phyloP scores from a whole-genome alignment of 2,113 vertebrate genomes.

The Sturnus vulgaris region DNA sequence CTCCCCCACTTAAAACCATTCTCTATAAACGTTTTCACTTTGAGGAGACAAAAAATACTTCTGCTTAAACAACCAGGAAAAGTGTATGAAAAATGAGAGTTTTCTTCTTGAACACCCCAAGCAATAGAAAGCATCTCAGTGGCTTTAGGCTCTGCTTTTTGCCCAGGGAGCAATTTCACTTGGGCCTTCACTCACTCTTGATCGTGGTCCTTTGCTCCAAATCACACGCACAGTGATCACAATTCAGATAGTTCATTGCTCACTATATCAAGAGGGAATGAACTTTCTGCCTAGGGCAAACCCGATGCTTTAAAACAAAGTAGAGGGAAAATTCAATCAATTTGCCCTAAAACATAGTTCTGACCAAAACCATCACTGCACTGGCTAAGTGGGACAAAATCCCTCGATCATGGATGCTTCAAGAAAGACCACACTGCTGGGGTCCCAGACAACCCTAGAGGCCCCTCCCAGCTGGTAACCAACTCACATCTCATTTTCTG shows the following conservation, averaged over 20 bases:
- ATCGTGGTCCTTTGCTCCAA: not conserved
- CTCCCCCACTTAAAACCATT: not conserved
- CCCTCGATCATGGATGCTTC: rapidly evolving
- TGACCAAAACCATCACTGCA: not conserved
- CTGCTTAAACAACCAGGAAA: not conserved
- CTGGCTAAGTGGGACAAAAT: not conserved
- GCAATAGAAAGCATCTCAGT: rapidly evolving
- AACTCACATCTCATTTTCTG: not conserved
- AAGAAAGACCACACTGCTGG: not conserved
- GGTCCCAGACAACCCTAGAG: not conserved
- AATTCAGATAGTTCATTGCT: not conserved
- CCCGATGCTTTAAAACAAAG: not conserved
- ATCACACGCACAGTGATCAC: not conserved
- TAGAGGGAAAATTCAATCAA: not conserved
- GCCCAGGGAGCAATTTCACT: not conserved
- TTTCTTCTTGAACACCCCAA: not conserved
- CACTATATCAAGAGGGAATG: not conserved
- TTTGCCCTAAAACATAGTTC: not conserved
- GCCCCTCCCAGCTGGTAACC: not conserved
- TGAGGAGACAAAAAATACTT: not conserved
- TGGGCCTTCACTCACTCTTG: rapidly evolving
- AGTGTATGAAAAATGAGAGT: not conserved
- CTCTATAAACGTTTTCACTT: not conserved
- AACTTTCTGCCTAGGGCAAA: not conserved
- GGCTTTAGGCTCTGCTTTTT: not conserved